A percentile compares a stretch with the other conserved stretches of the same genome.
phyloP scores from a whole-genome alignment of 1,140 invertebrate species.

The Calosoma granatense region DNA sequence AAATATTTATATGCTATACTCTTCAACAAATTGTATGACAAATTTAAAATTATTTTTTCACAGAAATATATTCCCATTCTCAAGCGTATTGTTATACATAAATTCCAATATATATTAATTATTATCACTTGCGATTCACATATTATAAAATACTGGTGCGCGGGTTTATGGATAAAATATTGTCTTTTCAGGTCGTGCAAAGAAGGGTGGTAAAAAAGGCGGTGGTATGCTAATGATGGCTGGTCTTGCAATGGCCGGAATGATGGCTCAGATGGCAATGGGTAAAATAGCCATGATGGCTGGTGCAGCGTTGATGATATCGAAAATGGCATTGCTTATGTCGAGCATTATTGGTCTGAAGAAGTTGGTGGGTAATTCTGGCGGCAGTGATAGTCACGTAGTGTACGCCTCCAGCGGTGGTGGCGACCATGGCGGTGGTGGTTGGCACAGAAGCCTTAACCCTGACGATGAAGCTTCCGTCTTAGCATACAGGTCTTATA shows the following conservation, averaged over 20 bases:
- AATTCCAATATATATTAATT: no score
- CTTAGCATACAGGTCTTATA: conserved; percentile 11
- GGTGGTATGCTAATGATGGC: conserved; percentile 48
- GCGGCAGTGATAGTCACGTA: conserved; percentile 41
- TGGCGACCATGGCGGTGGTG: conserved; percentile 28
- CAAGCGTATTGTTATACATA: no score
- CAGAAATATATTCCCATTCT: no score
- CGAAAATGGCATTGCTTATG: conserved; percentile 56
- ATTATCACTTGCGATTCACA: no score
- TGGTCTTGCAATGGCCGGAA: conserved; percentile 50
- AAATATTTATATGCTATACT: not conserved
- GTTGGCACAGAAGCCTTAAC: conserved; percentile 41
- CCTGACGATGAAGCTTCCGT: conserved; percentile 24
- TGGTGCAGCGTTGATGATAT: conserved; percentile 53
- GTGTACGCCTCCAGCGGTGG: conserved; percentile 45
- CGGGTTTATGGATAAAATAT: no score
- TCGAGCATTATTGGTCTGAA: conserved; percentile 53
- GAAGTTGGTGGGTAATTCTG: conserved; percentile 42
- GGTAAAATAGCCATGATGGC: conserved; percentile 56
- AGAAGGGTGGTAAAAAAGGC: conserved; percentile 36
- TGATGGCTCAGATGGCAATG: conserved; percentile 54
- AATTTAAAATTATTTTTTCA: not conserved
- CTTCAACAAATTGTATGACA: not conserved
- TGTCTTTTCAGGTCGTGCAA: conserved; percentile 35
- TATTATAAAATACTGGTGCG: no score